Evolutionary conservation across 92 coral and sea anemone species (phyloP), one percentile per base, ranked within the genome.

Genomic region (Montipora capitata): DNA sequence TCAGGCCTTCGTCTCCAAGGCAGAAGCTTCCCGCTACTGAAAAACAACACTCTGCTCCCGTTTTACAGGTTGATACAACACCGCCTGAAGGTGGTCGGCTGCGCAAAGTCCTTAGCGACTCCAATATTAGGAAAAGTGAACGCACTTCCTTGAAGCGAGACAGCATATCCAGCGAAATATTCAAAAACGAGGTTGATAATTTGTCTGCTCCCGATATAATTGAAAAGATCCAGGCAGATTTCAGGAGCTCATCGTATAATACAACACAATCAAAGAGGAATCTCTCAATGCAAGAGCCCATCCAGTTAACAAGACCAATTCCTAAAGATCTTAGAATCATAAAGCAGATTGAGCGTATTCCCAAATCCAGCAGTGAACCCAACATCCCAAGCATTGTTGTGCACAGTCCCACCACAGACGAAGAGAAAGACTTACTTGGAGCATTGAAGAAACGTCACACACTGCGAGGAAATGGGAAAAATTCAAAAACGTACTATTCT

Each of bases 341-440:
- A 2, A 56, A 76, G 51, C 82, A 49, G 39, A 38, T 75, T 16
- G 54, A 85, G 54, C 89, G 89, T 40, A 49, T 76, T 75, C 82
- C 89, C 17, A 85, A 85, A 18, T 85, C 89, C 10, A 73, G 85
- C 71, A 93, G 96, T 51, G 96, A 86, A 18, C 93, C 91, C 15
- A 81, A 85, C 56, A 88, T 93, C 27, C 98, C 98, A 20, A 82
- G 89, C 40, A 91, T 95, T 66, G 84, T 80, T 61, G 94, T 95
- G 5, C 95, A 93, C 66, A 95, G 98, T 54, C 98, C 98, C 10
- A 95, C 98, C 2, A 95, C 96, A 9, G 98, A 95, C 16, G 98
- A 95, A 16, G 93, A 93, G 10, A 84, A 88, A 66, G 87, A 72
- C 8, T 76, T 76, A 13, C 59, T 72, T 83, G 79, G 79, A 8